Base-by-base conservation (phyloP, 2,113 vertebrate genomes). In the Hippocampus abdominalis region DNA sequence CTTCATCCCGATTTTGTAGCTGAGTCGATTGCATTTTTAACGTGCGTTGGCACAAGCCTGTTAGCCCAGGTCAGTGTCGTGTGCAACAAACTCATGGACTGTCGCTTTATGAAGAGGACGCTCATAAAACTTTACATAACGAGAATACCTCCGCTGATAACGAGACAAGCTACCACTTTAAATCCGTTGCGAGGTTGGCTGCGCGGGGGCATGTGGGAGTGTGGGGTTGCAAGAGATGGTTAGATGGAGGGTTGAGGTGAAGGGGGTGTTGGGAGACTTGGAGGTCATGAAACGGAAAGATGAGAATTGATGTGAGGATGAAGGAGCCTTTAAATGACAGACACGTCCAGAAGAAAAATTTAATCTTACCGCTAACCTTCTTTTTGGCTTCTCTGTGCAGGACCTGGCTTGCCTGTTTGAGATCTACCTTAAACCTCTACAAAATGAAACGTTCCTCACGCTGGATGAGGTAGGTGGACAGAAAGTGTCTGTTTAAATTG, bases 371-470 rank as follows among this genome's bases (percentile, higher is more conserved):
- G 53, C 59, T 80, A 42, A 83, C 74, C 68, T 70, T 46, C 3
- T 25, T 40, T 63, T 56, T 76, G 25, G 1, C 8, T 71, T 25
- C 20, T 62, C 4, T 21, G 10, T 71, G 49, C 48, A 99, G 97
- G 97, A 99, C 76, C 88, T 99, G 84, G 93, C 91, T 81, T 95
- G 94, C 86, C 92, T 99, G 83, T 98, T 98, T 0, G 94, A 98
- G 79, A 90, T 97, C 1, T 99, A 98, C 91, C 84, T 99, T 90
- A 96, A 95, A 75, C 97, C 97, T 0, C 93, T 99, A 84, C 96
- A 98, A 66, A 95, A 88, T 36, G 95, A 99, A 91, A 96, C 93
- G 51, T 98, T 98, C 75, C 95, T 99, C 69, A 95, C 96, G 2
- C 94, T 93, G 81, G 96, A 98, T 12, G 96, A 99, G 95, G 96